These are phyloP conservation scores for Taurulus bubalis DNA, from an alignment of 2,113 vertebrate species.

Conservation along the genomic window DNA sequence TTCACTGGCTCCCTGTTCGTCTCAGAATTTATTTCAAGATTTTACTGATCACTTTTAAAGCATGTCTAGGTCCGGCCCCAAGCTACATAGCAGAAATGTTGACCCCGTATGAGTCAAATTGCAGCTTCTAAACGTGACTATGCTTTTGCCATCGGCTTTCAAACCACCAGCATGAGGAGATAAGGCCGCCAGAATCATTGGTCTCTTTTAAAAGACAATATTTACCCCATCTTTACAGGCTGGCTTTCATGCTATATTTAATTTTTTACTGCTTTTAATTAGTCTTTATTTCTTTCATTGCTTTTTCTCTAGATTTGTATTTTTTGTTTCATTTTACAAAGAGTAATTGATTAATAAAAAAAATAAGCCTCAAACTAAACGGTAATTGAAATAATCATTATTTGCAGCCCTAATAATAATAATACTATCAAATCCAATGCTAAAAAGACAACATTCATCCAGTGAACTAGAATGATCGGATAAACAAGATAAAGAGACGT, in stretches of 20 bases:
- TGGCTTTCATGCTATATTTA: not conserved
- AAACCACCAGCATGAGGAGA: not conserved
- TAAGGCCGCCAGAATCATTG: not conserved
- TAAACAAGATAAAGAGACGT: not conserved
- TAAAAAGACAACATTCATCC: not conserved
- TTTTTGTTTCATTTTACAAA: not conserved
- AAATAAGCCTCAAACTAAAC: not conserved
- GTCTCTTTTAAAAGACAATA: not conserved
- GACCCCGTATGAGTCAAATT: not conserved
- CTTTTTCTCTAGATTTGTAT: not conserved
- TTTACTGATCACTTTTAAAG: not conserved
- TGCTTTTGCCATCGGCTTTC: not conserved
- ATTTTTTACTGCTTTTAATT: not conserved
- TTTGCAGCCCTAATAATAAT: not conserved
- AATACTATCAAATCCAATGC: not conserved
- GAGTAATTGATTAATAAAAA: not conserved
- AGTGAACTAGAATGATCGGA: not conserved
- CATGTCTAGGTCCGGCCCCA: not conserved
- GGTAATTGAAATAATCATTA: not conserved
- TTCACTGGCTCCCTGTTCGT: not conserved
- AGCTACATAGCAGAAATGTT: too few relatives aligned
- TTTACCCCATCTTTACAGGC: not conserved
- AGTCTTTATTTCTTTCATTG: not conserved
- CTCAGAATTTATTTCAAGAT: not conserved
- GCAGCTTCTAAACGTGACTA: not conserved